Base-by-base conservation (phyloP, 64 coral and sea anemone genomes). In the Exaiptasia diaphana region DNA sequence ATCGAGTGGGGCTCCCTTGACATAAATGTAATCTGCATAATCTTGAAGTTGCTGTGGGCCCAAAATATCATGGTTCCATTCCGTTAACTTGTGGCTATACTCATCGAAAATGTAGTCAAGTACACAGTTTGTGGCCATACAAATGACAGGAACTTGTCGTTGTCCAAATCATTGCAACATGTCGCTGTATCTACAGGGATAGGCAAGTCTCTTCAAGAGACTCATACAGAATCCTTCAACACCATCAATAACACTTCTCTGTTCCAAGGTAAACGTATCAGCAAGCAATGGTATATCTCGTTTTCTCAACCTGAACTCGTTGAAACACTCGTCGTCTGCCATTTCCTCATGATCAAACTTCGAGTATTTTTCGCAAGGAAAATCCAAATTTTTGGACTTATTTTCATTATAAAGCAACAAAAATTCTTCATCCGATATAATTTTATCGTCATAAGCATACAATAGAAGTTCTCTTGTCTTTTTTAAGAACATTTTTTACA, bases 301-400 rank as follows among this genome's bases (percentile, higher is more conserved):
- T 74, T 85, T 85, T 41, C 36, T 39, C 15, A 74, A 72, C 12
- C 34, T 52, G 43, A 85, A 85, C 46, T 85, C 79, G 10, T 33
- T 36, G 25, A 59, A 6, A 58, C 82, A 85, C 21, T 85, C 53
- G 41, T 56, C 50, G 6, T 74, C 68, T 20, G 10, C 37, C 27
- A 74, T 42, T 14, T 26, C 50, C 17, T 85, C 82, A 9, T 73
- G 68, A 12, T 85, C 38, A 53, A 85, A 73, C 9, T 22, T 31
- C 15, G 9, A n/a, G 23, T 58, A 85, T 22, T 17, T 26, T 56
- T 72, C 6, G 31, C 74, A 85, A n/a, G 82, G 82, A 38, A 46
- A 85, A 60, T 59, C 33, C 14, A 54, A 54, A 38, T 74, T 85
- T 38, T 83, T 69, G 1, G 80, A 56, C n/a, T 27, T 77, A 20